Percentiles rank a stretch among this genome's conserved stretches.
phyloP scores from a whole-genome alignment of 2,113 vertebrate genomes.

The Ranitomeya variabilis region DNA sequence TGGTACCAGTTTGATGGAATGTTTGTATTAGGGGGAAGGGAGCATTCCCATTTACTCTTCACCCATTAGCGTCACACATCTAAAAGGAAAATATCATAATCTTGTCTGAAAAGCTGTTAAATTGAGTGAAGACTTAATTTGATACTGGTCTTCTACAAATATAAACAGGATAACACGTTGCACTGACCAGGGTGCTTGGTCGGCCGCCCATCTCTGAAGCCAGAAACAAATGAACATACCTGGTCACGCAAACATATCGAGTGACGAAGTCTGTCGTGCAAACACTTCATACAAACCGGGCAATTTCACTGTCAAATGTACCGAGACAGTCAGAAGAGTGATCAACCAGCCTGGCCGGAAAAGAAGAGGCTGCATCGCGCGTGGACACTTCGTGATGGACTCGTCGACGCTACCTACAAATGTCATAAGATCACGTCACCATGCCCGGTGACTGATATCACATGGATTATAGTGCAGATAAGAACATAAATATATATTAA shows the following conservation, averaged over 20 bases:
- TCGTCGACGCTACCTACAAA: not conserved
- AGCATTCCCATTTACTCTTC: slow-evolving; percentile 24
- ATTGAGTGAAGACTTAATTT: slow-evolving; percentile 48
- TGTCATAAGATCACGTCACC: slow-evolving; percentile 4
- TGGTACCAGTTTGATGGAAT: slow-evolving; percentile 54
- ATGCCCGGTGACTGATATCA: not conserved
- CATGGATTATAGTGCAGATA: not conserved
- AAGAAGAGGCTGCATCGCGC: not conserved
- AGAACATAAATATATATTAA: not conserved
- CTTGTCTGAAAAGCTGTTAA: slow-evolving; percentile 56
- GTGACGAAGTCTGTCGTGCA: slow-evolving; percentile 3
- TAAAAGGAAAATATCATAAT: slow-evolving; percentile 46
- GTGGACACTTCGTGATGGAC: not conserved
- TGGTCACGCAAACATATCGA: slow-evolving; percentile 8
- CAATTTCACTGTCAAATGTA: not conserved
- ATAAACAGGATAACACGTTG: slow-evolving; percentile 22
- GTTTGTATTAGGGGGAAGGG: slow-evolving; percentile 54
- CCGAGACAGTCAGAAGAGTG: not conserved
- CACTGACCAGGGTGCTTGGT: not conserved
- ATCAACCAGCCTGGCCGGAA: not conserved
- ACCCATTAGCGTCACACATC: slow-evolving; percentile 36
- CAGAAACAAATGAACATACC: not conserved
- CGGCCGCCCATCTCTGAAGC: not conserved
- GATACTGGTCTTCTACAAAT: slow-evolving; percentile 7
- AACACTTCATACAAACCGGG: slow-evolving; percentile 15